phyloP scores from a whole-genome alignment of 2,888 invertebrate genomes.

The Chesias legatella region DNA sequence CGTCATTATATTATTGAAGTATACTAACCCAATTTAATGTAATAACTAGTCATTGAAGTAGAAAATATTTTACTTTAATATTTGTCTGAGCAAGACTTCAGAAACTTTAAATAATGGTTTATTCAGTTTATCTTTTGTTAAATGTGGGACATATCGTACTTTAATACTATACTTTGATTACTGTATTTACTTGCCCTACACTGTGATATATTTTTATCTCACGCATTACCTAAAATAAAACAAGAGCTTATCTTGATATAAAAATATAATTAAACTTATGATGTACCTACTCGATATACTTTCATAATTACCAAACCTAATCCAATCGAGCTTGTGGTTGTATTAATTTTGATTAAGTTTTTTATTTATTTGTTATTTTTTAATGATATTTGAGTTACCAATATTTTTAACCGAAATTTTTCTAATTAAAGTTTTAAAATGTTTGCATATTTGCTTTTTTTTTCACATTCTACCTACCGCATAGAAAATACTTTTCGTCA shows the following conservation, averaged over 20 bases:
- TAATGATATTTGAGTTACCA: slow-evolving; percentile 52
- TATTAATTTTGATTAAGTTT: slow-evolving; percentile 26
- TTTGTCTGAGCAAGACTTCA: too few relatives aligned
- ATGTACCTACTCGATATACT: slow-evolving; percentile 15
- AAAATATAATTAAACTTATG: slow-evolving; percentile 43
- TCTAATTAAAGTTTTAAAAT: slow-evolving; percentile 33
- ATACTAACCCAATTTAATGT: too few relatives aligned
- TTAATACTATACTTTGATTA: slow-evolving; percentile 33
- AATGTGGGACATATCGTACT: slow-evolving; percentile 11
- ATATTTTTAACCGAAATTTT: slow-evolving; percentile 21
- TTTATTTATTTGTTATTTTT: slow-evolving; percentile 33
- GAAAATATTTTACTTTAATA: too few relatives aligned
- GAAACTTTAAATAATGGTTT: too few relatives aligned
- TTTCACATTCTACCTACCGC: not conserved
- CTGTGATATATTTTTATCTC: slow-evolving; percentile 55
- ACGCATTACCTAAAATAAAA: slow-evolving; percentile 41
- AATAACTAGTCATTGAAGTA: too few relatives aligned
- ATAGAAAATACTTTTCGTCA: slow-evolving; percentile 38
- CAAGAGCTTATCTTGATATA: slow-evolving; percentile 48
- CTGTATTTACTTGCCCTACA: slow-evolving; percentile 46
- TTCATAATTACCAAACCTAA: slow-evolving; percentile 25
- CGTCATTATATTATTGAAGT: too few relatives aligned
- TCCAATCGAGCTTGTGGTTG: slow-evolving; percentile 57
- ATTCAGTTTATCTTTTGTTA: too few relatives aligned
- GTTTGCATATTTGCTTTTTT: slow-evolving; percentile 18